These are phyloP conservation scores for Sparidentex hasta DNA, from an alignment of 2,797 vertebrate genomes.

Conservation along the genomic window DNA sequence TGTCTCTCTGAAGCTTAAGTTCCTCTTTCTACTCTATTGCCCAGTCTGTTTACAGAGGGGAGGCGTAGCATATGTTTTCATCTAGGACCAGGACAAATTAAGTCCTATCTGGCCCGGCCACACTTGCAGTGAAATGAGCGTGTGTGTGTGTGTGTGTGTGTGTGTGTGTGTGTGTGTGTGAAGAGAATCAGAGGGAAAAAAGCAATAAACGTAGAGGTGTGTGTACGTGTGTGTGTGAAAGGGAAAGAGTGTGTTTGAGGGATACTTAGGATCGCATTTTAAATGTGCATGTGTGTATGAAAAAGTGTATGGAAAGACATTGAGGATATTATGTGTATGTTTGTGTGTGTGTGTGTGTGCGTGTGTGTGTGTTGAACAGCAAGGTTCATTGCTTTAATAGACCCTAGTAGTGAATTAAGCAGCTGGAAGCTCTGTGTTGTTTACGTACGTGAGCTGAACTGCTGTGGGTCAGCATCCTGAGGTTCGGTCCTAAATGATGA, in stretches of 20 bases:
- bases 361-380: slow-evolving; percentile 19
- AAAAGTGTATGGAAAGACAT: slow-evolving; percentile 23
- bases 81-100: slow-evolving; percentile 65
- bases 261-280: background rate
- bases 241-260: background rate
- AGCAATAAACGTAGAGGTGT: too few species aligned
- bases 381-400: slow-evolving; percentile 62
- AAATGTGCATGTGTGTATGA: background rate
- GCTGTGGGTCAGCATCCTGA: slow-evolving; percentile 55
- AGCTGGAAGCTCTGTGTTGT: slow-evolving; percentile 53
- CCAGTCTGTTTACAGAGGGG: slow-evolving; percentile 62
- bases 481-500: slow-evolving; percentile 47
- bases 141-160: background rate
- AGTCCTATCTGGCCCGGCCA: slow-evolving; percentile 66
- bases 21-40: slow-evolving; percentile 58
- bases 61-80: slow-evolving; percentile 69
- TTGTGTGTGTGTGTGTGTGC: slow-evolving; percentile 15
- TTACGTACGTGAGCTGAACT: slow-evolving; percentile 44
- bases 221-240: background rate
- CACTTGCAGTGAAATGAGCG: slow-evolving; percentile 28
- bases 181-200: background rate
- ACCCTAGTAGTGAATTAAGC: slow-evolving; percentile 62
- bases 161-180: background rate
- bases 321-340: background rate
- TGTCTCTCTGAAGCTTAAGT: slow-evolving; percentile 52